Conservation (phyloP, 2,888 invertebrate genomes). For the Tinea pellionella region DNA sequence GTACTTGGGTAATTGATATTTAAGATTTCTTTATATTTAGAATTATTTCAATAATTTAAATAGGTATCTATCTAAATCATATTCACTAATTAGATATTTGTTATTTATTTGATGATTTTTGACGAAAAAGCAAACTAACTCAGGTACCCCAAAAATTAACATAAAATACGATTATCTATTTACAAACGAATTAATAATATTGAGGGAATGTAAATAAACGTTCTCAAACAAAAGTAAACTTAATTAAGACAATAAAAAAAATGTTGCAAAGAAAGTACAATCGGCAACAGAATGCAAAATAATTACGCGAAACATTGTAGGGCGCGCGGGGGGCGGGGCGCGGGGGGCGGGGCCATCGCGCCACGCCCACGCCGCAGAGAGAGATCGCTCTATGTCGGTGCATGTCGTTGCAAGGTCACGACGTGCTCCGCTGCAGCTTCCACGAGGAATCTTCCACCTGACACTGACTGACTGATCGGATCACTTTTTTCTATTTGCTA, state of each 20-base stretch:
- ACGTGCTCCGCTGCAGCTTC: background rate
- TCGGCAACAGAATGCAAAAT: background rate
- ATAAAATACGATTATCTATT: too few relatives aligned
- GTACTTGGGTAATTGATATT: too few relatives aligned
- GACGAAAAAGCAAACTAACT: too few relatives aligned
- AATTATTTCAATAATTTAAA: too few relatives aligned
- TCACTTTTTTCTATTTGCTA: slow-evolving; percentile 1
- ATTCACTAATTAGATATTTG: too few relatives aligned
- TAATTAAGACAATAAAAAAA: slow-evolving; percentile 10
- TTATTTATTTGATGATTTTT: too few relatives aligned
- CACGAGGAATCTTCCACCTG: background rate
- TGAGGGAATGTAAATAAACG: too few relatives aligned
- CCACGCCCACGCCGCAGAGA: slow-evolving; percentile 36
- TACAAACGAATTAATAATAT: too few relatives aligned
- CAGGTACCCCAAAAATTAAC: too few relatives aligned
- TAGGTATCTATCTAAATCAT: too few relatives aligned
- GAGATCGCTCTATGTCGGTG: slow-evolving; percentile 22
- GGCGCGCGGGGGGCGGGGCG: slow-evolving; percentile 55
- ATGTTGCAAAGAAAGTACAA: slow-evolving; percentile 11
- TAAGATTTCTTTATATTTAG: too few relatives aligned
- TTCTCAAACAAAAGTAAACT: background rate
- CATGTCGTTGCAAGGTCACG: slow-evolving; percentile 43
- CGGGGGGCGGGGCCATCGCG: slow-evolving; percentile 25
- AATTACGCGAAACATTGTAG: slow-evolving; percentile 4
- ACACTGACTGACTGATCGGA: background rate